Conservation (phyloP, 2,888 invertebrate genomes). For the Campopleginae sp. region DNA sequence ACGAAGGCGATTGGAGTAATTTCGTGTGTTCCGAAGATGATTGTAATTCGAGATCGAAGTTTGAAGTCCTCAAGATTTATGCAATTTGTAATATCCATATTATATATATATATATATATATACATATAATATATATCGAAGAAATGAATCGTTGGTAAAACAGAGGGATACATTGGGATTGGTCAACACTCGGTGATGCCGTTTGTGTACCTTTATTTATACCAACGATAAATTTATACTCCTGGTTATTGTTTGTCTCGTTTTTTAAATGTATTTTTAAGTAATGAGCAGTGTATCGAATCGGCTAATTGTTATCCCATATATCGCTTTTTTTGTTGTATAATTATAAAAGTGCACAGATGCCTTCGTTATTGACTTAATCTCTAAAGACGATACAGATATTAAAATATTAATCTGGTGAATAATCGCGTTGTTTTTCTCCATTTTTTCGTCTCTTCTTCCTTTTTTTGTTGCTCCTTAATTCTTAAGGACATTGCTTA, state of each 20-base stretch:
- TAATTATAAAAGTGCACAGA: conserved; percentile 61
- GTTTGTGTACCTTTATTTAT: background rate
- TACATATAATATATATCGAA: background rate
- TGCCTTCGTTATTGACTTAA: conserved; percentile 56
- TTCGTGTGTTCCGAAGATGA: background rate
- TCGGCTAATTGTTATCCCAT: conserved; percentile 30
- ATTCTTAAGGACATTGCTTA: conserved; percentile 37
- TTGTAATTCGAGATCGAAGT: background rate
- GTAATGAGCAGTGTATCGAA: conserved; percentile 32
- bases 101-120: no score
- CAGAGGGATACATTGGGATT: background rate
- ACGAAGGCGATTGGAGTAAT: background rate
- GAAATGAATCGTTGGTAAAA: conserved; percentile 4
- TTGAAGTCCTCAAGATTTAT: background rate
- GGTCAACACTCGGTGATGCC: background rate
- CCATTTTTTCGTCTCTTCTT: conserved; percentile 10
- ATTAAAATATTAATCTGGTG: conserved; percentile 72
- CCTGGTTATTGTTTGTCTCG: background rate
- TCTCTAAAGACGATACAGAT: conserved; percentile 67
- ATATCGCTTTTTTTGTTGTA: conserved; percentile 39
- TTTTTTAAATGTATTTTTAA: conserved; percentile 18
- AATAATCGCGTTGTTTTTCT: conserved; percentile 67
- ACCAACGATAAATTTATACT: conserved; percentile 6
- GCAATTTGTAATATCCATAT: background rate
- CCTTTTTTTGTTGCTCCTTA: background rate